Evolutionary conservation across 1,140 invertebrate genomes (phyloP), one percentile per base, ranked within the genome.

Genomic region (Copidosoma floridanum): DNA sequence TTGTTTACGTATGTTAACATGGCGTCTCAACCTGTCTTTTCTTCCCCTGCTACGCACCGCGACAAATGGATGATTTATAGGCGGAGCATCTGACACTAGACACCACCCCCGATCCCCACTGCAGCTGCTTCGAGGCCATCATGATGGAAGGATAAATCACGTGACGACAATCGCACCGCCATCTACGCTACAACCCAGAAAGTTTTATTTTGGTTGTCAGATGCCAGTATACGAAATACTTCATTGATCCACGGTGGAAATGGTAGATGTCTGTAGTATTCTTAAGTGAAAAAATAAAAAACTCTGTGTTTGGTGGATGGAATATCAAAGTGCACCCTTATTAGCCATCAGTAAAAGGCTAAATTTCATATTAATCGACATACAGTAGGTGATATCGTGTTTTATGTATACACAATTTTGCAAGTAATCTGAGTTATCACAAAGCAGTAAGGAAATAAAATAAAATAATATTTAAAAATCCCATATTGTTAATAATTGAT

Each of bases 1-100:
- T 76, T 76, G 72, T 78, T 78, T 73, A 77, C 72, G 68, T 72
- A 70, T 76, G 76, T 79, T 79, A 78, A 79, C 77, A 79, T 79
- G 76, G 76, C 77, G 76, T 78, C n/a, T n/a, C 76, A 67, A 68
- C 57, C 66, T 73, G 71, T 77, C 72, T 70, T 71, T 55, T 61
- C 63, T 47, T 63, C 55, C 66, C 65, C 54, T 57, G n/a, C 58
- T 24, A 14, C 27, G 5, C n/a, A n/a, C 35, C 23, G 67, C 67
- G 65, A 69, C 66, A 64, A 63, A 65, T 66, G 65, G 69, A 75
- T 79, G 76, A 79, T 77, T 79, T 78, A 78, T 79, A 77, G 77
- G 77, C 76, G 77, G 77, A 79, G 77, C 77, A 75, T 78, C 75
- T 73, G 75, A 77, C 74, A 75, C 75, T 69, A 70, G 71, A 75